These are phyloP conservation scores for Macrophya alboannulata DNA, from an alignment of 2,888 invertebrate genomes.

Conservation along the genomic window DNA sequence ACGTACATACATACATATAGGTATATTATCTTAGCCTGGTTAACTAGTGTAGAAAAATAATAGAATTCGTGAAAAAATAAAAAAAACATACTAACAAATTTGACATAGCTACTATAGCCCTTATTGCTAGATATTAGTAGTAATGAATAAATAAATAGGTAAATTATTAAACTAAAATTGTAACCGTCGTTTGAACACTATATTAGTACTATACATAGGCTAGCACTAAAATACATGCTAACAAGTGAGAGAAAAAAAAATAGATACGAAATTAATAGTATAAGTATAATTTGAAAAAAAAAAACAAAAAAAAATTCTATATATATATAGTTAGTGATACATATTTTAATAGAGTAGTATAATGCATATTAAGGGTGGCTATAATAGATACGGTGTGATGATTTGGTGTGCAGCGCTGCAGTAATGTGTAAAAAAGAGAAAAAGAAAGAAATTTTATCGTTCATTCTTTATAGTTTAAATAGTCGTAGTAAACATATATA, in stretches of 20 bases:
- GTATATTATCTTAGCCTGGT: constrained; percentile 26
- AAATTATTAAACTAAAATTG: constrained; percentile 25
- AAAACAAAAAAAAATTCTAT: constrained; percentile 59
- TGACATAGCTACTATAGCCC: background rate
- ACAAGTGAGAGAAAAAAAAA: background rate
- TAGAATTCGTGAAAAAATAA: background rate
- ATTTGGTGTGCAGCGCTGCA: constrained; percentile 62
- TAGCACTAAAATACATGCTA: background rate
- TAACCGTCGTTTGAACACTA: constrained; percentile 58
- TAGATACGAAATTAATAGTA: background rate
- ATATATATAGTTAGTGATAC: constrained; percentile 43
- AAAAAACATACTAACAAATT: background rate
- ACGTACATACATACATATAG: background rate
- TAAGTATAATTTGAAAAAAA: constrained; percentile 47
- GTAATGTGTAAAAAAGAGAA: background rate
- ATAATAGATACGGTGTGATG: constrained; percentile 59
- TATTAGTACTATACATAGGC: constrained; percentile 7
- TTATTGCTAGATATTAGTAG: constrained; percentile 24
- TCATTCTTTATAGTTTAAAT: constrained; percentile 13
- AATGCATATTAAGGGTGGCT: background rate
- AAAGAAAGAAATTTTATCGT: background rate
- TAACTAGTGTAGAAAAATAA: constrained; percentile 31
- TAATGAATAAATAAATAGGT: background rate
- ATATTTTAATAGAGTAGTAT: constrained; percentile 40
- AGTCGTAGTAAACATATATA: constrained; percentile 30